Evolutionary conservation across 64 coral and sea anemone genomes (phyloP).

Genomic region (Actinia tenebrosa): DNA sequence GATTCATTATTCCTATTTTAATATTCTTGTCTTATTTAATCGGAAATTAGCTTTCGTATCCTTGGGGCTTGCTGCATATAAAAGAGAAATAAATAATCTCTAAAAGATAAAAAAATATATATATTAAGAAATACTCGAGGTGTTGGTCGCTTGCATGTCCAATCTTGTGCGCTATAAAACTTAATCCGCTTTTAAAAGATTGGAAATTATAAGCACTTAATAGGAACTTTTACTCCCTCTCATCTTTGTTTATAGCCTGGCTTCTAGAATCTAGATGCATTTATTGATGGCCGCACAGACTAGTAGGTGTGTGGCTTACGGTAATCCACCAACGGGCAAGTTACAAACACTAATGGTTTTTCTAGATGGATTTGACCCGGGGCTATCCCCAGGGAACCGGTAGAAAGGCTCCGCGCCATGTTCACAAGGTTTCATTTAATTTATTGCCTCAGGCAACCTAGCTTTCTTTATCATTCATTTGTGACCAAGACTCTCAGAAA

Average conservation of each 20-base stretch:
- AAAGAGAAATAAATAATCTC: background rate
- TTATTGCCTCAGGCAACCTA: background rate
- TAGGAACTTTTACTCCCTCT: background rate
- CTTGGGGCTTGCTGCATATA: background rate
- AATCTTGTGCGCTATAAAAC: no score
- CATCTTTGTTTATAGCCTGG: background rate
- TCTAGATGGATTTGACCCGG: background rate
- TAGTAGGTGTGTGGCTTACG: slow-evolving; percentile 9
- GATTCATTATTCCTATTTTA: background rate
- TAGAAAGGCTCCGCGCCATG: background rate
- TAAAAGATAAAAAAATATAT: background rate
- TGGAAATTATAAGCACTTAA: background rate
- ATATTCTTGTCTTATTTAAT: background rate
- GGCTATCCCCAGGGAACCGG: slow-evolving; percentile 4
- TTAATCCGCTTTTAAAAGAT: background rate
- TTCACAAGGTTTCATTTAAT: background rate
- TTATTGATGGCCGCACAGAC: background rate
- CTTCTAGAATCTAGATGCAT: background rate
- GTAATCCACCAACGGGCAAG: background rate
- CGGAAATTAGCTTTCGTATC: slow-evolving; percentile 3
- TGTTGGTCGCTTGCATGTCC: background rate
- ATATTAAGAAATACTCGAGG: background rate
- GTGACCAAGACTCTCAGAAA: background rate
- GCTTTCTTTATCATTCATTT: background rate
- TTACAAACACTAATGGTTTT: background rate